Evolutionary conservation across 2,888 invertebrate species (phyloP), one percentile per base, ranked within the genome.

Genomic region (Strigamia crassipes): DNA sequence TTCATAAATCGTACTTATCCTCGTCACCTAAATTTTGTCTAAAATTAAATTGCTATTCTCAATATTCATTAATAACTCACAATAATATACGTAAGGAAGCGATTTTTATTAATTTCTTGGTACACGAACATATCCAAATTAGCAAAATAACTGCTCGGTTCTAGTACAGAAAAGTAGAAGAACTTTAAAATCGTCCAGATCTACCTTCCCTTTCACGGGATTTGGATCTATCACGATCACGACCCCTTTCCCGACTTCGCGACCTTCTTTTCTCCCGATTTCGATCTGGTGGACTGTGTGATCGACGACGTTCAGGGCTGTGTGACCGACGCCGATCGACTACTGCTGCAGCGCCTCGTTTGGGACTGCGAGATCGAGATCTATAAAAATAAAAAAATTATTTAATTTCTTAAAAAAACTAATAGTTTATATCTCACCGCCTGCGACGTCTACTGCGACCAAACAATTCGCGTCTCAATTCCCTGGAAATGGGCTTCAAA

Each of bases 401-500:
- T 5, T 5, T 34, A 34, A 80, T 21, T n/a, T 56, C 8, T n/a
- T 2, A n/a, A 82, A 41, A n/a, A n/a, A n/a, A n/a, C n/a, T n/a
- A n/a, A n/a, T n/a, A n/a, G n/a, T n/a, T n/a, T n/a, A n/a, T n/a
- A n/a, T n/a, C n/a, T 81, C 77, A 83, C 84, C 78, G 83, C 79
- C 83, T 83, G 18, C 84, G 83, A 6, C 85, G 82, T 27, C 84
- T 83, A 78, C 85, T 86, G 13, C 89, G 86, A 61, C 89, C 88
- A 86, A 90, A 90, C 61, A 91, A 86, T 86, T 91, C 95, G 89
- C 97, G 92, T 84, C 97, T 91, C 82, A 99, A 89, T 87, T 98
- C 97, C 84, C 97, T 91, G 0, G 98, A 98, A 86, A 99, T 99
- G 13, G 99, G 99, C 87, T 99, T 99, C 88, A 99, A 90, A 88